Evolutionary conservation across 2,888 invertebrate species (phyloP), one percentile per base, ranked within the genome.

Genomic region (Ypsolopha scabrella): DNA sequence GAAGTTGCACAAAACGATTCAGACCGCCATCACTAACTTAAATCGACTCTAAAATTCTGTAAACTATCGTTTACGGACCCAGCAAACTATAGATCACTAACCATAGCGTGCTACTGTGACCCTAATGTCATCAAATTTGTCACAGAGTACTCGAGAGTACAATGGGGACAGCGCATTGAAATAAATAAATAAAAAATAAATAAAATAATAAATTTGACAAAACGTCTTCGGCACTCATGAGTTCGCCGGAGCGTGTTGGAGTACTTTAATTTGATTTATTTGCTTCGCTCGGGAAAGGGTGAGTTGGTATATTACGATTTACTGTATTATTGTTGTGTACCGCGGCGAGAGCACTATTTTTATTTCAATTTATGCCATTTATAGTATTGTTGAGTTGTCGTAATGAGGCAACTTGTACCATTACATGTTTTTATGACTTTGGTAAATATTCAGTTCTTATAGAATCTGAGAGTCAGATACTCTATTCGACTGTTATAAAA

Each of bases 141-240:
- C 86, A 86, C 86, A 86, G 82, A 68, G 76, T 76, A 83, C 83
- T 83, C 79, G 70, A 80, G 63, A 70, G 53, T 60, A 85, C 83
- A 85, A 85, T 75, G 67, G 69, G 68, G 72, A 74, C 61, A 66
- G 70, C 72, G 72, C 78, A 80, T 75, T 78, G 70, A 68, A 69
- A 68, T 67, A 65, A 68, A 70, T 72, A 80, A 83, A 82, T 82
- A 85, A 83, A 80, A 37, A 65, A 72, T 80, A 80, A 85, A 86
- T 83, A 80, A 82, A 83, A 85, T 85, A 83, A 83, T 83, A 83
- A 83, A 82, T 80, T 83, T 83, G 80, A 86, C 86, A 86, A 86
- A 86, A 86, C 85, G 86, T 86, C 86, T 86, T 86, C 77, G 79
- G 79, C 83, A 80, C 85, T 86, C 76, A 72, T 67, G 70, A 67